Percentiles rank a stretch among this genome's conserved stretches.
Evolutionary conservation across 1,140 invertebrate genomes (phyloP).

Genomic region (Hypothenemus hampei): DNA sequence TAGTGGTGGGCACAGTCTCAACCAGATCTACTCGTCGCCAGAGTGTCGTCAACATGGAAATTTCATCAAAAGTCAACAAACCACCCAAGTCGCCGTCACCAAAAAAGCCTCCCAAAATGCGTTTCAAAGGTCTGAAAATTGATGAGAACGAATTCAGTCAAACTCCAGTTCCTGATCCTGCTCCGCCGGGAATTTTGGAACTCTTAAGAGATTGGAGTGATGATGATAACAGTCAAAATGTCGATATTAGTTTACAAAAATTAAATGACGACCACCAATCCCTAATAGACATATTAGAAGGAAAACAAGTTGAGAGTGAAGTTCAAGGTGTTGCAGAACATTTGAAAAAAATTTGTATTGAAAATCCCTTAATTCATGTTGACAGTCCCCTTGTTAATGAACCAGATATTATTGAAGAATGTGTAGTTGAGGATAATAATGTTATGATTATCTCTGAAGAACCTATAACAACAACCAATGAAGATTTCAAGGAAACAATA

Average conservation of each 20-base stretch:
- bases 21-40: conserved; percentile 30
- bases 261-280: conserved; percentile 14
- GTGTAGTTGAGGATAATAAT: conserved; percentile 25
- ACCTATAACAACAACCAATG: background rate
- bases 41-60: conserved; percentile 32
- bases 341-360: background rate
- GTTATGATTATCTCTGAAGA: conserved; percentile 17
- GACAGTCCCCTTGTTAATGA: conserved; percentile 16
- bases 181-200: conserved; percentile 24
- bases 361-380: conserved; percentile 14
- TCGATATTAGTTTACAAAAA: background rate
- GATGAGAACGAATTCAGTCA: background rate
- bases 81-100: background rate
- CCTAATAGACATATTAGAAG: conserved; percentile 27
- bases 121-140: background rate
- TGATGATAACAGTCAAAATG: conserved; percentile 23
- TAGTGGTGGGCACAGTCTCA: conserved; percentile 32
- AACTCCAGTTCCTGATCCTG: background rate
- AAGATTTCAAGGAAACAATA: too few relatives aligned
- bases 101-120: conserved; percentile 4
- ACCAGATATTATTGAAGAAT: conserved; percentile 22
- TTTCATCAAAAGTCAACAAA: conserved; percentile 18
- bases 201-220: conserved; percentile 31
- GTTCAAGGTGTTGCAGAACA: background rate
- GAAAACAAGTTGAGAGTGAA: conserved; percentile 1